phyloP scores from a whole-genome alignment of 2,888 invertebrate species.

The Neoaliturus tenellus region DNA sequence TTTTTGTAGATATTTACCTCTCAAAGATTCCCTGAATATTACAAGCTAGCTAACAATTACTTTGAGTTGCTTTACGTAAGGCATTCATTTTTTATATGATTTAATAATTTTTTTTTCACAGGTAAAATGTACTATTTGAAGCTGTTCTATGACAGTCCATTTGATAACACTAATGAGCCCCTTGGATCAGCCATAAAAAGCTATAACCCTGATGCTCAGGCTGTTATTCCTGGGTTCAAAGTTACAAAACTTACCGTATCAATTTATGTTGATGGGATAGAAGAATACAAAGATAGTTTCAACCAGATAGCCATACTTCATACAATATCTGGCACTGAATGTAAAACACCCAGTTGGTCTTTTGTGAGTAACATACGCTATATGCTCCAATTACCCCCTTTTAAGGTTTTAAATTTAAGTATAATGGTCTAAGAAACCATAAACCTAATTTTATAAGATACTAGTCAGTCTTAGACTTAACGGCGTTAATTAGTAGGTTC shows the following conservation, averaged over 20 bases:
- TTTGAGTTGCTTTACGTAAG: no score
- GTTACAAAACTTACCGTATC: not conserved
- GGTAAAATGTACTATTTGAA: not conserved
- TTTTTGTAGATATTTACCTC: no score
- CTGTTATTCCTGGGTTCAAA: not conserved
- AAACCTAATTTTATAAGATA: no score
- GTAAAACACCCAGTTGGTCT: not conserved
- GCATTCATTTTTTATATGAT: no score
- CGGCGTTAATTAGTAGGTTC: no score
- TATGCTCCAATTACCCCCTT: no score
- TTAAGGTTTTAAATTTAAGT: not conserved
- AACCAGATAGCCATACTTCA: not conserved
- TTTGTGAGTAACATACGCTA: not conserved
- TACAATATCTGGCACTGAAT: not conserved
- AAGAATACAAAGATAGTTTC: not conserved
- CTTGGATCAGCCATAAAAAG: not conserved
- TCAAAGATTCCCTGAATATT: no score
- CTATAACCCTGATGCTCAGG: not conserved
- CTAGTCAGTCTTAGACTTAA: no score
- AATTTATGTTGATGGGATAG: not conserved
- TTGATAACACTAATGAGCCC: constrained; percentile 4
- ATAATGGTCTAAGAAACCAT: not conserved
- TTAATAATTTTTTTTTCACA: not conserved
- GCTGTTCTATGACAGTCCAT: not conserved
- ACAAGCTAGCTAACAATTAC: no score